Base-by-base conservation (phyloP, 2,797 vertebrate genomes). In the Tamandua tetradactyla region DNA sequence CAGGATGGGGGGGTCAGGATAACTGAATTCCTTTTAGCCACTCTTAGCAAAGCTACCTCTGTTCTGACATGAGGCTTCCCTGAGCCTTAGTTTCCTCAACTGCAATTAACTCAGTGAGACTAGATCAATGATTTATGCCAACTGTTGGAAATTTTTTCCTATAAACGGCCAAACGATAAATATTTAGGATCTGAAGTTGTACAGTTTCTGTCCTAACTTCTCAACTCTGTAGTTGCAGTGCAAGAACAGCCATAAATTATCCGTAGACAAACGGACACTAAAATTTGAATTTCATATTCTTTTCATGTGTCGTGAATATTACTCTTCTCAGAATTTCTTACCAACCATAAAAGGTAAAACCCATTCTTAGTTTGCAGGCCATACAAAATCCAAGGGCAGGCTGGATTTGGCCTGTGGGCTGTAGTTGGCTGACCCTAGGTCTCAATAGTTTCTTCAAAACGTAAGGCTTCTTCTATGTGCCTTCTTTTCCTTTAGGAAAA, bases 51-150 rank as follows among this genome's bases (percentile, higher is more conserved):
- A 52, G 13, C 69, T 69, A 76, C 62, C 49, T 74, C 32, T 84
- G 32, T 17, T 75, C 17, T 49, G 27, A 82, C 4, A 12, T 1
- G 30, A 64, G 1, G 12, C 52, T 87, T 76, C 35, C 25, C 23
- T 37, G 5, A n/a, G 47, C 2, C 71, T 72, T 47, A 59, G 7
- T 44, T 90, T 93, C 75, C 37, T 85, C 44, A 72, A 47, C n/a
- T 78, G 7, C 81, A 91, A 90, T 61, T 78, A 71, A 86, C 27
- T 17, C 90, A 27, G 25, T 89, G 69, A 80, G 52, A 72, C 59
- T 79, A 91, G n/a, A 81, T 93, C 30, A 75, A 40, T 78, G 86
- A 86, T 72, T 95, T 90, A 25, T 64, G n/a, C 47, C 14, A 94
- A 59, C 1, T 4, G 18, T 55, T 75, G 66, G 52, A 25, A 80